These are phyloP conservation scores for Oenanthe melanoleuca DNA, from an alignment of 2,113 vertebrate species.

Conservation along the genomic window DNA sequence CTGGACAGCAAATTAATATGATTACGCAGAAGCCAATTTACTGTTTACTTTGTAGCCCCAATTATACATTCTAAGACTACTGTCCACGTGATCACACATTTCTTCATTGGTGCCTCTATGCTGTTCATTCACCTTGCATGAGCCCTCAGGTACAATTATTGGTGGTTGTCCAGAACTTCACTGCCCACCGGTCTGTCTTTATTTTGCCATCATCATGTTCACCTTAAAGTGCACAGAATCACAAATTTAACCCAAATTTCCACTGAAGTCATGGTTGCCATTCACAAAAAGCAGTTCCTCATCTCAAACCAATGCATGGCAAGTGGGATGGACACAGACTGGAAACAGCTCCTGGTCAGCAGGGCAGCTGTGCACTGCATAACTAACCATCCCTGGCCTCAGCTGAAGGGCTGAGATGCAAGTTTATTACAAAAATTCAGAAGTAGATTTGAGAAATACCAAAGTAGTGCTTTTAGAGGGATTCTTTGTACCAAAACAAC, in stretches of 20 bases:
- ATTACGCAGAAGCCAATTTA: no score
- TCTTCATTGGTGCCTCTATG: no score
- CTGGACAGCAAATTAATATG: no score
- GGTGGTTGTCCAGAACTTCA: not conserved
- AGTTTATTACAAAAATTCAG: not conserved
- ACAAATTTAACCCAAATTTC: not conserved
- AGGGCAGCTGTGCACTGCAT: not conserved
- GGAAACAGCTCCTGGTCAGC: not conserved
- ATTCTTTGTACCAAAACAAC: not conserved
- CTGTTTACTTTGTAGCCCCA: no score
- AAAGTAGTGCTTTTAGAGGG: not conserved
- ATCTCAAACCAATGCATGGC: not conserved
- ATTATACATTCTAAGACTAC: no score
- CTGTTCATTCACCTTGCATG: no score
- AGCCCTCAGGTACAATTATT: no score
- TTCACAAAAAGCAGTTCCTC: not conserved
- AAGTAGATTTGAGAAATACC: not conserved
- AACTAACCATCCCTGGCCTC: not conserved
- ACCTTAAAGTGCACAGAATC: not conserved
- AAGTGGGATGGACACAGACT: fast-evolving
- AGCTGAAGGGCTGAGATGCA: not conserved
- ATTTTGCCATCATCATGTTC: not conserved
- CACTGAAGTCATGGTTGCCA: not conserved
- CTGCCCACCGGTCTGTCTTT: not conserved
- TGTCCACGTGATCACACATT: no score